phyloP scores from a whole-genome alignment of 1,140 invertebrate species.

The Neuroterus valhalla region DNA sequence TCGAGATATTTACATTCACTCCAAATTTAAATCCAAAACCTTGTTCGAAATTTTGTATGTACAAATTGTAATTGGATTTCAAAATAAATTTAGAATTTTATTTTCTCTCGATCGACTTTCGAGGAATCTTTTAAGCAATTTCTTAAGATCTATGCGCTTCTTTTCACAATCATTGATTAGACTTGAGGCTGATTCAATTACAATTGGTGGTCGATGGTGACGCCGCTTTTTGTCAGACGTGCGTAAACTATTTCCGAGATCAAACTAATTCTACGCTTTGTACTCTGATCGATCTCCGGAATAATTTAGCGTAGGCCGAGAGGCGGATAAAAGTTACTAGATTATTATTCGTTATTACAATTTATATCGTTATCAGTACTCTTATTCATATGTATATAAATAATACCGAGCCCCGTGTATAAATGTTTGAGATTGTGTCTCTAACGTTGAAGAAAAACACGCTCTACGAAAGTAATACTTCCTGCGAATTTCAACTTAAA shows the following conservation, averaged over 20 bases:
- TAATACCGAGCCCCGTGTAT: slow-evolving; percentile 25
- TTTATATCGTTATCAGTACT: slow-evolving; percentile 31
- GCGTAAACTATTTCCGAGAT: slow-evolving; percentile 64
- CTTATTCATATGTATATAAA: slow-evolving; percentile 17
- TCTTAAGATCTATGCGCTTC: no score
- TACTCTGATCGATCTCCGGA: slow-evolving; percentile 70
- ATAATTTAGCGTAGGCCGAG: slow-evolving; percentile 61
- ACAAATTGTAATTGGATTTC: background rate
- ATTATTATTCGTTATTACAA: slow-evolving; percentile 21
- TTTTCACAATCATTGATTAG: background rate
- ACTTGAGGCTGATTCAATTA: background rate
- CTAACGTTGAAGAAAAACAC: slow-evolving; percentile 6
- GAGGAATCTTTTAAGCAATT: background rate
- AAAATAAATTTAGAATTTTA: background rate
- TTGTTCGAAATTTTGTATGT: background rate
- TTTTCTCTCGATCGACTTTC: background rate
- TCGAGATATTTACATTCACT: background rate
- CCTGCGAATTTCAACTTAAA: slow-evolving; percentile 7
- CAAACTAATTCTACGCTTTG: slow-evolving; percentile 73
- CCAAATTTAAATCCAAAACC: background rate
- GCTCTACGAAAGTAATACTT: slow-evolving; percentile 20
- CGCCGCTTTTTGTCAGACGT: slow-evolving; percentile 48
- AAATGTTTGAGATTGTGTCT: slow-evolving; percentile 9
- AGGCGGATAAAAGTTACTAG: slow-evolving; percentile 16
- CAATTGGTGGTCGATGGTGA: slow-evolving; percentile 13